These are phyloP conservation scores for Trematocara unimaculatum DNA, from an alignment of 2,113 vertebrate genomes.

Conservation along the genomic window DNA sequence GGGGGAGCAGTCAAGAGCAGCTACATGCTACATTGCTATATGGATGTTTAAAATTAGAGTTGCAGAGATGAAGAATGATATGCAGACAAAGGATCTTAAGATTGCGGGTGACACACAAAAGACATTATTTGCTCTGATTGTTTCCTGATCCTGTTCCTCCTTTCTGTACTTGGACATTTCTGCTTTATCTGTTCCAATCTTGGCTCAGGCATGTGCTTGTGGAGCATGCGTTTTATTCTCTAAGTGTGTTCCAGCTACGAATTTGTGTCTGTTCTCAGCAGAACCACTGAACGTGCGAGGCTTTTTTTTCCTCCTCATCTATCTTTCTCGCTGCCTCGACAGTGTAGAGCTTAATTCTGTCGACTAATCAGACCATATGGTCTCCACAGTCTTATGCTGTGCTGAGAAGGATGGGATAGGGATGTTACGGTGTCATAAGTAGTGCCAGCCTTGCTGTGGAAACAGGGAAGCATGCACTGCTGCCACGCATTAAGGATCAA, in stretches of 20 bases:
- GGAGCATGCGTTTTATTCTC: not conserved
- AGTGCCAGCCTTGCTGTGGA: conserved; percentile 5
- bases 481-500: conserved; percentile 33
- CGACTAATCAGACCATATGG: conserved; percentile 64
- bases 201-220: not conserved
- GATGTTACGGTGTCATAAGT: conserved; percentile 27
- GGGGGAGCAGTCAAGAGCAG: not conserved
- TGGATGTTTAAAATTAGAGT: not conserved
- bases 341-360: conserved; percentile 51
- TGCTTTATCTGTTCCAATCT: not conserved
- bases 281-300: not conserved
- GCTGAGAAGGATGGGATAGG: conserved; percentile 37
- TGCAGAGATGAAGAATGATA: not conserved
- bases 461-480: not conserved
- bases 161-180: conserved; percentile 8
- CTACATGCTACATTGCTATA: not conserved
- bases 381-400: conserved; percentile 49
- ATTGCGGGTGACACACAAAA: not conserved
- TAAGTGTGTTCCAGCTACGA: not conserved
- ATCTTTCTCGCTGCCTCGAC: conserved; percentile 29
- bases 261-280: conserved; percentile 29
- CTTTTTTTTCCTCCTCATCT: not conserved
- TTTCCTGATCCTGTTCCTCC: conserved; percentile 5
- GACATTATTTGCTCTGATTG: not conserved
- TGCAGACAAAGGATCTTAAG: not conserved